Conservation (phyloP, 1,140 invertebrate genomes). For the Eulimnadia texana region DNA sequence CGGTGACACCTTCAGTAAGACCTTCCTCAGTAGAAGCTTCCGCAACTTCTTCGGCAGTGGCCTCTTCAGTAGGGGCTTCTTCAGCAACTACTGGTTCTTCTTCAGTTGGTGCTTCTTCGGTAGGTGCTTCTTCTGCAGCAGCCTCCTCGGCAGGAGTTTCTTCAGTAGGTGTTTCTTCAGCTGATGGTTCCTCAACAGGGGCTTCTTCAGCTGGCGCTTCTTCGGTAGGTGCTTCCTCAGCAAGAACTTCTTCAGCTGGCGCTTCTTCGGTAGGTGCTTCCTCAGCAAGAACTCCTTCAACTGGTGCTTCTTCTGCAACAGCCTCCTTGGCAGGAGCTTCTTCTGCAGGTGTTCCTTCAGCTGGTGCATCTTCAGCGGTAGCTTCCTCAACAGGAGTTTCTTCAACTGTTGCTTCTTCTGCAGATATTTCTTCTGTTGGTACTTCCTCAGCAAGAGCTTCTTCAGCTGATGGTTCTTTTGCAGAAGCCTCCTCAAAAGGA, state of each 20-base stretch:
- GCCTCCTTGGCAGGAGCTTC: not conserved
- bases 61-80: not conserved
- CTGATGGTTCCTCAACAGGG: not conserved
- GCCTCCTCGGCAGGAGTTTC: not conserved
- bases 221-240: not conserved
- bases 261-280: not conserved
- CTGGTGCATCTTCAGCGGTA: not conserved
- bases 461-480: not conserved
- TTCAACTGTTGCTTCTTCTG: not conserved
- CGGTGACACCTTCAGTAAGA: too few species aligned
- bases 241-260: not conserved
- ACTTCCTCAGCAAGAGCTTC: not conserved
- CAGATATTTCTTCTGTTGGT: not conserved
- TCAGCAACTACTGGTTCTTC: too few species aligned
- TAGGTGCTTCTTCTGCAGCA: not conserved
- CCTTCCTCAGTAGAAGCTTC: not conserved
- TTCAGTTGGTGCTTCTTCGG: not conserved
- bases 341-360: not conserved
- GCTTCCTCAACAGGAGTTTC: not conserved
- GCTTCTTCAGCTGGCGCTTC: not conserved
- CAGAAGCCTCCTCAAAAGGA: not conserved
- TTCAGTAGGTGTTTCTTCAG: not conserved
- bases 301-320: not conserved
- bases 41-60: not conserved
- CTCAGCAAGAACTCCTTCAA: not conserved